Conservation (phyloP, 2,113 vertebrate genomes). For the Cricetomys ansorgei region DNA sequence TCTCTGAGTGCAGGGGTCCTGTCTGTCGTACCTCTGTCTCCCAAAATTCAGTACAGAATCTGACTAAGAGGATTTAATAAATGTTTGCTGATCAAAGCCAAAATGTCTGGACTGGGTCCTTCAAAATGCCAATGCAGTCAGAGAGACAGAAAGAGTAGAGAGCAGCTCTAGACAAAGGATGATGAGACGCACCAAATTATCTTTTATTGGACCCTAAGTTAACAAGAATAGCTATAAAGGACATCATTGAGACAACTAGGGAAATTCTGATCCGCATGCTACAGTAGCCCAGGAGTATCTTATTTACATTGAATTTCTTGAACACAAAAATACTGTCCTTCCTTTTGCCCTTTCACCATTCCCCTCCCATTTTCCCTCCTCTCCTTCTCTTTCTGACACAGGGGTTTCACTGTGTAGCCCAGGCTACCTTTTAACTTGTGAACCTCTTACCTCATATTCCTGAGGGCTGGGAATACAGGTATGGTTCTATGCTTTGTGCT, state of each 20-base stretch:
- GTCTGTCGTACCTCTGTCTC: not conserved
- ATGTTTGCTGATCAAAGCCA: slow-evolving; percentile 6
- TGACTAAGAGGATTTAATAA: not conserved
- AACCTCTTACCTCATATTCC: not conserved
- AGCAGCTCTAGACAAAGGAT: not conserved
- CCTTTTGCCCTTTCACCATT: not conserved
- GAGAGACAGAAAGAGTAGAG: not conserved
- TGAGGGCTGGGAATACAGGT: not conserved
- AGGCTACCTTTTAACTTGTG: not conserved
- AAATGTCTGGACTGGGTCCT: not conserved
- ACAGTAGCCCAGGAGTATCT: not conserved
- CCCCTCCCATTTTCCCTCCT: not conserved
- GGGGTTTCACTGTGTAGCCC: not conserved
- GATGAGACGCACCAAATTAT: not conserved
- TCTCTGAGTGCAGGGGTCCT: not conserved
- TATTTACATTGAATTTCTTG: slow-evolving; percentile 6
- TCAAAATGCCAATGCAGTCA: not conserved
- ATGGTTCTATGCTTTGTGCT: not conserved
- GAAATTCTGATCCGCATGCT: not conserved
- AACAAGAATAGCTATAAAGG: not conserved
- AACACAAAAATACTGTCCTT: not conserved
- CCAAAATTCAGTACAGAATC: not conserved
- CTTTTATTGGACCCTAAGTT: not conserved
- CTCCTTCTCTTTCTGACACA: not conserved
- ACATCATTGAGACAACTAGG: not conserved